Conservation (phyloP, 2,888 invertebrate species). For the Exocentrus adspersus region DNA sequence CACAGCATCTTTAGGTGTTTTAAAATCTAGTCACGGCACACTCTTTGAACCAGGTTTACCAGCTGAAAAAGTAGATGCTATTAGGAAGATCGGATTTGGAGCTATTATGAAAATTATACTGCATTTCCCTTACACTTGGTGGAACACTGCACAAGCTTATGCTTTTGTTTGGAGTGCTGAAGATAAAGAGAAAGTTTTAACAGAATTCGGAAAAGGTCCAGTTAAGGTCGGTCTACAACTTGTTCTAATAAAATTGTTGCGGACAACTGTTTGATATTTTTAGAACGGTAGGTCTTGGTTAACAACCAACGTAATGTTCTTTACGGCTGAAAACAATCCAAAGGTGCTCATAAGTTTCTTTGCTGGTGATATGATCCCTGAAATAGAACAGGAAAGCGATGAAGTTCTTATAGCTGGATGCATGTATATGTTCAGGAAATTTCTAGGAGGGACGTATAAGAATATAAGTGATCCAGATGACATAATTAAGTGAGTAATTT, state of each 20-base stretch:
- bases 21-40: conserved; percentile 35
- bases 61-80: conserved; percentile 34
- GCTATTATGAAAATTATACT: conserved; percentile 39
- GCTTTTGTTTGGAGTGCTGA: conserved; percentile 40
- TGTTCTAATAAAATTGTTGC: too few species aligned
- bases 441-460: conserved; percentile 63
- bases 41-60: conserved; percentile 40
- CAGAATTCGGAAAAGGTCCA: not conserved
- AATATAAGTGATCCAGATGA: conserved; percentile 62
- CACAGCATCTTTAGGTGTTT: conserved; percentile 59
- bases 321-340: conserved; percentile 61
- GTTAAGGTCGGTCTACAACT: too few species aligned
- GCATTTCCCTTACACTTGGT: conserved; percentile 39
- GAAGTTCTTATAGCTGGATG: conserved; percentile 64
- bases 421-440: conserved; percentile 59
- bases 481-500: conserved; percentile 45
- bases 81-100: conserved; percentile 41
- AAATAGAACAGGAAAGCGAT: conserved; percentile 70
- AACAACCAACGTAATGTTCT: conserved; percentile 27
- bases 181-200: conserved; percentile 18
- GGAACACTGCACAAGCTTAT: conserved; percentile 27
- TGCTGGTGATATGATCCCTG: conserved; percentile 69
- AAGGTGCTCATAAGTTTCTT: conserved; percentile 74
- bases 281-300: conserved; percentile 29
- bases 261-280: too few species aligned